Base-by-base conservation (phyloP, 2,797 vertebrate genomes). In the Jordanella pulchra region DNA sequence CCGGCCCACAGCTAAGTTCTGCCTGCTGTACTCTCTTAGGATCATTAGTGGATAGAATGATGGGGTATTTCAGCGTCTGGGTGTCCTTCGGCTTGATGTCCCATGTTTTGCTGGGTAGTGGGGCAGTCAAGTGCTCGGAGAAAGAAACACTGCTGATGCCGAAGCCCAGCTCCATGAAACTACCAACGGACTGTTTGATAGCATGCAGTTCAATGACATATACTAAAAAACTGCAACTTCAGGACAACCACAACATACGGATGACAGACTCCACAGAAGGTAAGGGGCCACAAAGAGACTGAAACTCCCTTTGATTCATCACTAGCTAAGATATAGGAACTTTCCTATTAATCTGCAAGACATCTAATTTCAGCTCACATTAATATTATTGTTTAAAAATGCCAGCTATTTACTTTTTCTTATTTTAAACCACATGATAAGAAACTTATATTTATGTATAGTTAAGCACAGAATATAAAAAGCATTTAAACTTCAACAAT, bases 171-270 rank as follows among this genome's bases (percentile, higher is more conserved):
- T 63, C 58, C 0, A 39, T 72, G 69, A 68, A 61, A 27, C 28
- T 56, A 5, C 80, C 88, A 2, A 87, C 91, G 0, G 86, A 82
- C 11, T 95, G 94, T 78, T 80, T 93, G 65, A 58, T 93, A 71
- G 86, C 87, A 66, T 95, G 94, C 83, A 93, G 90, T 0, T 75
- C 73, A 13, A 84, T 88, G 84, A 93, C 88, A 0, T 94, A 86
- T 79, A 10, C 78, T 15, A 85, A 48, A 66, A 91, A 94, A 68
- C 0, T 85, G 32, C 73, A 82, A 28, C 81, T 86, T 21, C 86
- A 82, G 75, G 88, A 92, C 65, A 81, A 73, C 9, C 72, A 70
- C 27, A 93, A 89, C 18, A 88, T 94, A 21, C 81, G 88, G 5
- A 82, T 95, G 45, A 76, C 32, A 80, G 88, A 91, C 76, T 90